phyloP scores from a whole-genome alignment of 2,888 invertebrate species.

The Agriopis leucophaearia region DNA sequence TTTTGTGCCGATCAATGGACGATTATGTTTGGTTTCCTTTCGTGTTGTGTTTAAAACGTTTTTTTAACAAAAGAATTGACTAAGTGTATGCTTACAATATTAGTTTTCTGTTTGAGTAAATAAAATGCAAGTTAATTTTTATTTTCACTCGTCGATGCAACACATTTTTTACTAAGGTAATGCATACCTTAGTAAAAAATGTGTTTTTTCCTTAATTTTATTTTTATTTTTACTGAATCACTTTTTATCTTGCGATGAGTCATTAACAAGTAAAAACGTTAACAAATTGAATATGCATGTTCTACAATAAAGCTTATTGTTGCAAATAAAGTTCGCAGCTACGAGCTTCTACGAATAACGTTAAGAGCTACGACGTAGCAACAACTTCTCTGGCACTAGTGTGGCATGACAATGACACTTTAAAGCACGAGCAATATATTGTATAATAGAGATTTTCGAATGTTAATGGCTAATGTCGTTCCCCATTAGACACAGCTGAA shows the following conservation, averaged over 20 bases:
- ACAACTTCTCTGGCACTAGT: constrained; percentile 8
- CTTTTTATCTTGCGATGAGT: too few species aligned
- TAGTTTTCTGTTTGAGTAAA: constrained; percentile 21
- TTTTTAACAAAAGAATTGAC: constrained; percentile 22
- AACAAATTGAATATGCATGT: not conserved
- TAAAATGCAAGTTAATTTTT: not conserved
- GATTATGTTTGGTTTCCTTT: constrained; percentile 56
- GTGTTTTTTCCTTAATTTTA: too few species aligned
- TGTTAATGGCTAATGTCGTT: constrained; percentile 18
- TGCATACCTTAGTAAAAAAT: not conserved
- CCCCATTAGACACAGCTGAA: constrained; percentile 18
- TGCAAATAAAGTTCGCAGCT: constrained; percentile 19
- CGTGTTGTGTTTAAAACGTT: constrained; percentile 29
- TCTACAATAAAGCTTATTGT: not conserved
- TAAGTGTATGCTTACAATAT: constrained; percentile 6
- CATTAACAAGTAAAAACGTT: too few species aligned
- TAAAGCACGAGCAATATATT: not conserved
- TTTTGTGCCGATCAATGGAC: constrained; percentile 44
- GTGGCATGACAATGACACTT: constrained; percentile 7
- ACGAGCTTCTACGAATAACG: constrained; percentile 27
- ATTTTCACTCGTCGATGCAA: not conserved
- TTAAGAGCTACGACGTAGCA: constrained; percentile 33
- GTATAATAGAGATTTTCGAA: constrained; percentile 11
- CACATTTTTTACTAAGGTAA: too few species aligned
- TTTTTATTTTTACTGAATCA: too few species aligned